Evolutionary conservation across 2,888 invertebrate species (phyloP), one percentile per base, ranked within the genome.

Genomic region (Synanthedon andrenaeformis): DNA sequence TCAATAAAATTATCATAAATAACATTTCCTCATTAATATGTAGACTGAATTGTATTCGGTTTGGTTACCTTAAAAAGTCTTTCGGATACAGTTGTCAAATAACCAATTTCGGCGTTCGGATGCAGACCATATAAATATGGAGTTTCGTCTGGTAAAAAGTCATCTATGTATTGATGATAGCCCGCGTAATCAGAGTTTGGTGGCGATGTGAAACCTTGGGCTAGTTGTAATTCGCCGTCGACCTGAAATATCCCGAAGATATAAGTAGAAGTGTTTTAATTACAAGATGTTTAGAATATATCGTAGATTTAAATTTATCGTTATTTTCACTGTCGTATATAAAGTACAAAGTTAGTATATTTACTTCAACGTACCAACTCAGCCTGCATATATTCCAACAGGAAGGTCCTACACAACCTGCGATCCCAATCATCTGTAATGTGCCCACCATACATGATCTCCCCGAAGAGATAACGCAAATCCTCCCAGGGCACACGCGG

Each of bases 391-490:
- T 94, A 97, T 70, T 96, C 96, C 61, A 94, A 89, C 51, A 98
- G 85, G 79, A 95, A 96, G 1, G 93, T 94, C 53, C 93, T 90
- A 69, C 97, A 98, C 3, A 98, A 89, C 45, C 95, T 88, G 51
- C 97, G 88, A 76, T 98, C 97, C 96, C 97, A 97, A 76, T 98
- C 97, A 70, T 98, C 97, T 0, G 97, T 97, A 65, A 98, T 97
- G 72, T 98, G 98, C 0, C 98, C 98, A 1, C 97, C 97, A 70
- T 98, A 98, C 97, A 98, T 97, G 64, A 98, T 98, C 84, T 98
- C 97, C 0, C 97, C 98, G 72, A 98, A 97, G 17, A 98, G 86
- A 76, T 97, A 98, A 1, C 97, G 90, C 63, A 98, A 81, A 82
- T 98, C 97, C 76, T 97, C 97, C 96, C 96, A 98, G 0, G 97